These are phyloP conservation scores for Pomatorhinus ruficollis DNA, from an alignment of 2,113 vertebrate genomes.

Conservation along the genomic window DNA sequence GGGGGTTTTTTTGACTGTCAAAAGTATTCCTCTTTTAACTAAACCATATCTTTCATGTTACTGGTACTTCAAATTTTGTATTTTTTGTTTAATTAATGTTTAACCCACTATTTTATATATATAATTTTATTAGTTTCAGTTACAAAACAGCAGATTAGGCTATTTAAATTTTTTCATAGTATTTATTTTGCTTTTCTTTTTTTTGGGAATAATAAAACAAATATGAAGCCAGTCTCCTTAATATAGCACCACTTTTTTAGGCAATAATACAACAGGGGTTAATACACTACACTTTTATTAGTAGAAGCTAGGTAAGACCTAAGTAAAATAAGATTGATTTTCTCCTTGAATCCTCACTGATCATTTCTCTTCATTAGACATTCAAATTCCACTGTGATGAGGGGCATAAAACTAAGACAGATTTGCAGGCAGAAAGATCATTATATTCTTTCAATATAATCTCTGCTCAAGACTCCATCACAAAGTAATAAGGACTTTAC, in stretches of 20 bases:
- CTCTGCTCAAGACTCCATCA: not conserved
- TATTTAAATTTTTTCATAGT: not conserved
- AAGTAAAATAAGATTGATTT: not conserved
- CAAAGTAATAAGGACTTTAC: not conserved
- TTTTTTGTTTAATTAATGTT: not conserved
- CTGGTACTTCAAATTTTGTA: not conserved
- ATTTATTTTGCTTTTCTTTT: not conserved
- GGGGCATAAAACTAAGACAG: slow-evolving; percentile 2
- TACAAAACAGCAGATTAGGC: not conserved
- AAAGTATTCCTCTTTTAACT: not conserved
- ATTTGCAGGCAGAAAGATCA: not conserved
- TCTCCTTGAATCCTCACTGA: not conserved
- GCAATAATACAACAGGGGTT: not conserved
- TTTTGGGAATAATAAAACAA: not conserved
- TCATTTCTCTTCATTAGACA: slow-evolving; percentile 23
- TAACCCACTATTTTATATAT: not conserved
- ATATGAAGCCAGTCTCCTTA: not conserved
- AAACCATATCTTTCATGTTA: not conserved
- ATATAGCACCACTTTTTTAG: not conserved
- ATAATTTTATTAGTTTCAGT: not conserved
- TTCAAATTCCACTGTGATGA: slow-evolving; percentile 24
- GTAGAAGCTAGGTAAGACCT: not conserved
- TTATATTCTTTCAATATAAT: not conserved
- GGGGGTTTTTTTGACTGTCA: not conserved
- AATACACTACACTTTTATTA: not conserved